Evolutionary conservation across 2,113 vertebrate genomes (phyloP), one percentile per base, ranked within the genome.

Genomic region (Turnix velox): DNA sequence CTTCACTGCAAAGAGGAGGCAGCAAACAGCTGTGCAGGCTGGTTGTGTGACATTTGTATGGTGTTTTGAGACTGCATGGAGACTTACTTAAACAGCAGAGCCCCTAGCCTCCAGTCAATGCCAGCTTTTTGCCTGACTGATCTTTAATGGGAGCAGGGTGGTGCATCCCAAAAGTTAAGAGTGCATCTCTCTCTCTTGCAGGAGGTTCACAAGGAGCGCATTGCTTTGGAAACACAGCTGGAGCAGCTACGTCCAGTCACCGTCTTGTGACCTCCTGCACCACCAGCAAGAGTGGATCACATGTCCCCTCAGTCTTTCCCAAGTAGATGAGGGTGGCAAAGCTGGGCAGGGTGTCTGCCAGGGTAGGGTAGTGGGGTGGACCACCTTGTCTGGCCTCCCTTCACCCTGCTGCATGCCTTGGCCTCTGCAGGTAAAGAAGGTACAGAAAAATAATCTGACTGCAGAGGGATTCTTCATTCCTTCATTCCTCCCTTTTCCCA

Each of bases 141-240:
- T 42, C 57, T 77, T 58, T 28, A 14, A n/a, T 0, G 3, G 4
- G 30, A 63, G 49, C 9, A 1, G 28, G 11, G 9, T 40, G 55
- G 20, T 63, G 18, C 35, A 55, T 68, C 59, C 33, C 45, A 15
- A 24, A 51, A 67, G 15, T 57, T 45, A 23, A 18, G 20, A 33
- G 35, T 30, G 0, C 78, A 14, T 85, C 77, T 97, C 45, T 91
- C 87, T 94, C 28, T 88, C 75, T 87, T 69, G 92, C 96, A 99
- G 99, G 98, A 98, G 91, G 98, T 99, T 92, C 99, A 99, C 96
- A 98, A 98, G 95, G 98, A 99, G 72, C 97, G 99, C 77, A 98
- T 99, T 95, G 98, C 98, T 72, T 89, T 99, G 98, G 99, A 99
- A 97, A 98, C 98, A 4, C 99, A 99, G 97, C 96, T 99, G 97